phyloP scores from a whole-genome alignment of 1,140 invertebrate genomes.

The Drosophila pseudoananassae region DNA sequence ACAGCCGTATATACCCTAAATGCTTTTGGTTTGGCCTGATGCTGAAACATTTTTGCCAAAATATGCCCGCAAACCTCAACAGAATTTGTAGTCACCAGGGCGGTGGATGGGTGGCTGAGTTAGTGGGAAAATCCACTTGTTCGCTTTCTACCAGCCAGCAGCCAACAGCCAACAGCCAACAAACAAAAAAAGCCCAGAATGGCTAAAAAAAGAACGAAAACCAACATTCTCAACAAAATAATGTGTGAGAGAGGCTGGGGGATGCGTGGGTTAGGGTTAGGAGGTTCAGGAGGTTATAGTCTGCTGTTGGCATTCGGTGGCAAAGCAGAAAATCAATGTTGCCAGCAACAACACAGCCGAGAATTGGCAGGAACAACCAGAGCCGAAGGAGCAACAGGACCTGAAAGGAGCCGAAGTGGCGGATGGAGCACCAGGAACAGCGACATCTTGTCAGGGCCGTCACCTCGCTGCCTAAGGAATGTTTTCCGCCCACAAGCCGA shows the following conservation, averaged over 20 bases:
- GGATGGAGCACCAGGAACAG: constrained; percentile 15
- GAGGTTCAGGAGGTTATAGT: constrained; percentile 12
- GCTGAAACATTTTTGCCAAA: constrained; percentile 74
- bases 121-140: constrained; percentile 53
- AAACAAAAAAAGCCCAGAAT: constrained; percentile 16
- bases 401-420: constrained; percentile 4
- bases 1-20: constrained; percentile 31
- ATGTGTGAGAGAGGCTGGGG: constrained; percentile 36
- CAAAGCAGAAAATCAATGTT: constrained; percentile 73
- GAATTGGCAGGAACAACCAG: constrained; percentile 25
- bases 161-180: neutral
- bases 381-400: constrained; percentile 3
- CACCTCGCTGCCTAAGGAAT: constrained; percentile 66
- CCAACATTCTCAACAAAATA: constrained; percentile 64
- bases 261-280: constrained; percentile 15
- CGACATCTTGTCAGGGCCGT: constrained; percentile 62
- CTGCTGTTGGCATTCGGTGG: constrained; percentile 69
- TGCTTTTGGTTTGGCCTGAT: constrained; percentile 14
- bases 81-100: constrained; percentile 51
- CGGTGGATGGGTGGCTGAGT: constrained; percentile 2
- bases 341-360: constrained; percentile 39
- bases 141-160: constrained; percentile 19
- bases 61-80: constrained; percentile 81
- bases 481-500: constrained; percentile 34
- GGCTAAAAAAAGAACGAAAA: constrained; percentile 1